Conservation (phyloP, 2,113 vertebrate genomes). For the Macquaria australasica region DNA sequence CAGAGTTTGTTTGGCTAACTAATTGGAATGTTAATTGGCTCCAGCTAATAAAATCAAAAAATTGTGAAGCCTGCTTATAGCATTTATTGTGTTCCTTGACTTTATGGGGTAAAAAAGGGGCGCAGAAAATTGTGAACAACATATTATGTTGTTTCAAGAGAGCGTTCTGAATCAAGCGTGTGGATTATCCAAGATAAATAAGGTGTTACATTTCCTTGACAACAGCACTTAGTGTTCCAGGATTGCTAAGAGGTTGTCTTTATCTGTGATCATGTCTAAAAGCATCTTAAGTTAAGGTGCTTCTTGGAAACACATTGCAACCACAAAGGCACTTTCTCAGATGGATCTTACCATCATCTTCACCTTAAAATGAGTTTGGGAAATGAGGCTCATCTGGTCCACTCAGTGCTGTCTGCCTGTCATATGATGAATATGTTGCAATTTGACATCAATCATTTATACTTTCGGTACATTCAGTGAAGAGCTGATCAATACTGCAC, state of each 20-base stretch:
- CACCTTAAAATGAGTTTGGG: not conserved
- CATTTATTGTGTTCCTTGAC: not conserved
- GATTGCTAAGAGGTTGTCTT: not conserved
- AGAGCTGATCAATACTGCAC: not conserved
- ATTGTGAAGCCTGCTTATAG: not conserved
- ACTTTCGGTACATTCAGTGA: not conserved
- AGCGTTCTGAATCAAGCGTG: not conserved
- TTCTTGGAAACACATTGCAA: not conserved
- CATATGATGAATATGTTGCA: not conserved
- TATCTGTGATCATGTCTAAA: not conserved
- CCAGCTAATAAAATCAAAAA: not conserved
- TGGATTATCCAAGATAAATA: not conserved
- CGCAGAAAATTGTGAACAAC: not conserved
- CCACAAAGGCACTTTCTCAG: not conserved
- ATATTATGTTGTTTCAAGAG: not conserved
- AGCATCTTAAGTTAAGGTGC: not conserved
- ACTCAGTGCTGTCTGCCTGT: not conserved
- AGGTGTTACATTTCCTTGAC: not conserved
- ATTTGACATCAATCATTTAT: not conserved
- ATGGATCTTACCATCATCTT: not conserved
- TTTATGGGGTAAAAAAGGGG: no score
- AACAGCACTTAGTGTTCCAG: not conserved
- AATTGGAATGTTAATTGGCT: not conserved
- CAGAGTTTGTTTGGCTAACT: not conserved
- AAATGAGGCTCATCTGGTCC: not conserved